Base-by-base conservation (phyloP, 37 sponge, comb jelly and placozoan genomes). In the Lycopodina hypogea region DNA sequence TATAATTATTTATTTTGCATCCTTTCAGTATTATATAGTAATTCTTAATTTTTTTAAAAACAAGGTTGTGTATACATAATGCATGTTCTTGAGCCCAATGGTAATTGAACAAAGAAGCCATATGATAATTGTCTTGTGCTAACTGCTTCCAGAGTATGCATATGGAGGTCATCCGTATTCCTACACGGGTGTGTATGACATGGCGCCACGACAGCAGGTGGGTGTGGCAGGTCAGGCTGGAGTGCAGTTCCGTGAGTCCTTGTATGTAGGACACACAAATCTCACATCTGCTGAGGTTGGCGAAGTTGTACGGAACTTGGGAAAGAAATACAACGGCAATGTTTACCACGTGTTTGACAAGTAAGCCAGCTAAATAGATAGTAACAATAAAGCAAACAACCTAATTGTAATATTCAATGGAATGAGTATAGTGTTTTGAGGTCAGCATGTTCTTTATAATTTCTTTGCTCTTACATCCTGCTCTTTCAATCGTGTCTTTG, bases 101-200 rank as follows among this genome's bases (percentile, higher is more conserved):
- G n/a, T n/a, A n/a, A n/a, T n/a, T n/a, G n/a, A n/a, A n/a, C n/a
- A n/a, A n/a, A n/a, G n/a, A n/a, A n/a, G n/a, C n/a, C n/a, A n/a
- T n/a, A n/a, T 60, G 24, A 29, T 12, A 28, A 60, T 17, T 17
- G 12, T 29, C 12, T 4, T 60, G 24, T 60, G 4, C 48, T 67
- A 37, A n/a, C 68, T 9, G 17, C 7, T 28, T n/a, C 11, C 38
- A 86, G 86, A 86, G 56, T 86, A 86, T 73, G 79, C 86, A 1
- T 86, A 78, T 41, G 86, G 80, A 38, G 74, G 86, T 26, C 86
- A 86, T 51, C 67, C 80, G 0, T 86, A 79, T 55, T 66, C 79
- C 7, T 78, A 68, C 64, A 79, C 86, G 55, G 86, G 86, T 1
- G 80, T 86, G 41, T 86, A 74, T 42, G 73, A 72, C 23, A 79